phyloP scores from a whole-genome alignment of 2,797 vertebrate genomes.

The Nyctibius grandis region DNA sequence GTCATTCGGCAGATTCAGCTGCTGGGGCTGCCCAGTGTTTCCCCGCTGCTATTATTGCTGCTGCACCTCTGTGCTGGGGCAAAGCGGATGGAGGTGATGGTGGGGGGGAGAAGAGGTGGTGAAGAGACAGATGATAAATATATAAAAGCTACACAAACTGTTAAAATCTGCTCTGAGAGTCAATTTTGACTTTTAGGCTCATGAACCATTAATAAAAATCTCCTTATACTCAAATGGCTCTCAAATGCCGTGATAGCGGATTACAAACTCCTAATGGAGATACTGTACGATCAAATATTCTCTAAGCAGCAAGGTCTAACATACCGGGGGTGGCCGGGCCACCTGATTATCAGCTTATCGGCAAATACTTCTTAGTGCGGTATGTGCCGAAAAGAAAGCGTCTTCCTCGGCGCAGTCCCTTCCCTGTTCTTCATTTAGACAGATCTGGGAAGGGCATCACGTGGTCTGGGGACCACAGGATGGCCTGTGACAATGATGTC shows the following conservation, averaged over 20 bases:
- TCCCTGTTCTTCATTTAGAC: background rate
- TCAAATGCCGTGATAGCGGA: constrained; percentile 75
- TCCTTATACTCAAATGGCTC: constrained; percentile 78
- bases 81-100: background rate
- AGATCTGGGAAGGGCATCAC: background rate
- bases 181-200: constrained; percentile 72
- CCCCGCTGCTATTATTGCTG: background rate
- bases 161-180: constrained; percentile 64
- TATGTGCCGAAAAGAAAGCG: constrained; percentile 35
- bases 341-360: constrained; percentile 75
- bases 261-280: constrained; percentile 79
- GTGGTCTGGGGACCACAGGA: background rate
- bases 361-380: constrained; percentile 58
- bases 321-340: constrained; percentile 48
- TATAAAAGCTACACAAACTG: constrained; percentile 1
- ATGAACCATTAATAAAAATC: constrained; percentile 81
- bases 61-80: background rate
- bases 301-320: constrained; percentile 65
- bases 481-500: background rate
- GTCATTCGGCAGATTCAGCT: background rate
- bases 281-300: constrained; percentile 60
- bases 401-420: background rate
- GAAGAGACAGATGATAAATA: background rate
- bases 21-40: background rate
- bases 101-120: background rate